Conservation (phyloP, 2,113 vertebrate genomes). For the Plestiodon gilberti region DNA sequence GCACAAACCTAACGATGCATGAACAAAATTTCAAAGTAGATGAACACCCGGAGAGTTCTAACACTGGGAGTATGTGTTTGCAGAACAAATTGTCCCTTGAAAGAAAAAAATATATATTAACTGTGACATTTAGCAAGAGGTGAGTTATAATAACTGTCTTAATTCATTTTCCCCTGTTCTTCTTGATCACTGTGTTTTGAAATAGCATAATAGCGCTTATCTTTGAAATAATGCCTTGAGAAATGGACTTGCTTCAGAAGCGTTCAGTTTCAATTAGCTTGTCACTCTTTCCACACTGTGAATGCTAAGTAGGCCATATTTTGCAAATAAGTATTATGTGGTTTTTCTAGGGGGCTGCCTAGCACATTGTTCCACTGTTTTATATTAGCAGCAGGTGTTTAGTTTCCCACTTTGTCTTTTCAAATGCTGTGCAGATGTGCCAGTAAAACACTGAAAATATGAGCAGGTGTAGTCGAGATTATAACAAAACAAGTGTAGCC, state of each 20-base stretch:
- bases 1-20: slow-evolving; percentile 5
- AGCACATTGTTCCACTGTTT: background rate
- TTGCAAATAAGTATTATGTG: background rate
- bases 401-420: background rate
- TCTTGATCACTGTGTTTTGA: background rate
- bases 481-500: background rate
- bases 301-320: background rate
- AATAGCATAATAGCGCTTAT: background rate
- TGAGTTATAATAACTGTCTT: background rate
- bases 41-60: background rate
- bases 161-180: background rate
- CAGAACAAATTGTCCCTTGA: background rate
- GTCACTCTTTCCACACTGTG: background rate
- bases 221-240: background rate
- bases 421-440: background rate
- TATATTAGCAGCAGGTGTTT: slow-evolving; percentile 12
- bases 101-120: background rate
- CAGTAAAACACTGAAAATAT: background rate
- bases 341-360: background rate
- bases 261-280: background rate
- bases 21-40: background rate
- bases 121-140: background rate
- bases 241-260: background rate
- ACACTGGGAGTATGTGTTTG: background rate
- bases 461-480: background rate